These are phyloP conservation scores for Eupleurogrammus muticus DNA, from an alignment of 2,797 vertebrate genomes.

Conservation along the genomic window DNA sequence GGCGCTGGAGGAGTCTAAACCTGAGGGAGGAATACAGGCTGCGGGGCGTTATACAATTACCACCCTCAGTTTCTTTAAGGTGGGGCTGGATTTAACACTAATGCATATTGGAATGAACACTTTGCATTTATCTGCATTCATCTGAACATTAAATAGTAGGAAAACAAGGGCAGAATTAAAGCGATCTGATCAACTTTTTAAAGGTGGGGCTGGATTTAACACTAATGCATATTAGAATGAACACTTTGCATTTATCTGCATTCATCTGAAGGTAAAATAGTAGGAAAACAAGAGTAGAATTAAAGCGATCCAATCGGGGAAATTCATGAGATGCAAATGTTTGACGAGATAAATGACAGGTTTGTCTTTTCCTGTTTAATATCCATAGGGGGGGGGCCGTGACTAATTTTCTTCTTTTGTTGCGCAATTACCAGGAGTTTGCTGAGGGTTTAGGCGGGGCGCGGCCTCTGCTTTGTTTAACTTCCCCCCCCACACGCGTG, in stretches of 20 bases:
- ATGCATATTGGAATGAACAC: constrained; percentile 86
- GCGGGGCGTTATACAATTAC: constrained; percentile 69
- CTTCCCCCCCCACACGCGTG: constrained; percentile 69
- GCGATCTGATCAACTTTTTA: no score
- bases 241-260: constrained; percentile 83
- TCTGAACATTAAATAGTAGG: constrained; percentile 75
- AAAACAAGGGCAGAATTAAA: constrained; percentile 58
- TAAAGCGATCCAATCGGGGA: constrained; percentile 49
- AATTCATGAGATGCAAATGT: constrained; percentile 87
- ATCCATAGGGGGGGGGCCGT: constrained; percentile 67
- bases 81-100: constrained; percentile 52
- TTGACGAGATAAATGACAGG: constrained; percentile 66
- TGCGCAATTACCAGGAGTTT: constrained; percentile 91
- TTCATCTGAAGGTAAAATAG: constrained; percentile 79
- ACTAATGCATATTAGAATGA: constrained; percentile 87
- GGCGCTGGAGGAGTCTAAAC: constrained; percentile 29
- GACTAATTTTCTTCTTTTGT: constrained; percentile 96
- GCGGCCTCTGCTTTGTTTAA: constrained; percentile 79
- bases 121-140: constrained; percentile 85
- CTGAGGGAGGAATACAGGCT: constrained; percentile 52
- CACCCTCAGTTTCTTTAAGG: constrained; percentile 55
- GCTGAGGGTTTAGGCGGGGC: constrained; percentile 83
- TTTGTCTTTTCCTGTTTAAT: constrained; percentile 85
- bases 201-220: constrained; percentile 44
- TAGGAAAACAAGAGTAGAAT: constrained; percentile 59